These are phyloP conservation scores for Neocloeon triangulifer DNA, from an alignment of 1,140 invertebrate genomes.

Conservation along the genomic window DNA sequence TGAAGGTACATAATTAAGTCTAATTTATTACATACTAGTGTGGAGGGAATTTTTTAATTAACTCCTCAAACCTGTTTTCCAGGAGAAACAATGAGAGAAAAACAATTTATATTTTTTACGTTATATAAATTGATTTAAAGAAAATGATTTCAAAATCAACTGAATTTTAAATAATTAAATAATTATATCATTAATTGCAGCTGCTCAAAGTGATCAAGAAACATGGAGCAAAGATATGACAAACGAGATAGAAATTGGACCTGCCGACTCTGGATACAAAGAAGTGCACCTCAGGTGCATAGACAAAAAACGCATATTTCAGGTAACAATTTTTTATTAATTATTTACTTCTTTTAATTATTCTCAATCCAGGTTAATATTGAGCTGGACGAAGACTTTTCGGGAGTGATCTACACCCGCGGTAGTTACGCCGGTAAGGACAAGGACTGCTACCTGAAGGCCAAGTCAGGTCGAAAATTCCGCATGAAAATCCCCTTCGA, in stretches of 20 bases:
- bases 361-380: slow-evolving; percentile 15
- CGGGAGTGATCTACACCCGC: slow-evolving; percentile 33
- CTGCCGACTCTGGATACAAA: slow-evolving; percentile 26
- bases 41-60: too few species aligned
- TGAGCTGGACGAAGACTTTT: slow-evolving; percentile 27
- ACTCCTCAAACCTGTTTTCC: too few species aligned
- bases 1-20: too few species aligned
- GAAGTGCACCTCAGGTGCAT: slow-evolving; percentile 25
- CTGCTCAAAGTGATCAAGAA: slow-evolving; percentile 13
- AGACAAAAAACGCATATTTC: too few species aligned
- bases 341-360: background rate
- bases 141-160: too few species aligned
- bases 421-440: slow-evolving; percentile 30
- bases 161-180: too few species aligned
- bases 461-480: slow-evolving; percentile 19
- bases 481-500: slow-evolving; percentile 28
- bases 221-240: slow-evolving; percentile 26
- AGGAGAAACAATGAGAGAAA: too few species aligned
- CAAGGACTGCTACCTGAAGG: slow-evolving; percentile 27
- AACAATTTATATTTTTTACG: too few species aligned
- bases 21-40: too few species aligned
- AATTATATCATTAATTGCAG: too few species aligned
- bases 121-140: too few species aligned
- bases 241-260: slow-evolving; percentile 26
- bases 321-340: slow-evolving; percentile 15